Evolutionary conservation across 1,140 invertebrate genomes (phyloP).

Genomic region (Oedothorax gibbosus): DNA sequence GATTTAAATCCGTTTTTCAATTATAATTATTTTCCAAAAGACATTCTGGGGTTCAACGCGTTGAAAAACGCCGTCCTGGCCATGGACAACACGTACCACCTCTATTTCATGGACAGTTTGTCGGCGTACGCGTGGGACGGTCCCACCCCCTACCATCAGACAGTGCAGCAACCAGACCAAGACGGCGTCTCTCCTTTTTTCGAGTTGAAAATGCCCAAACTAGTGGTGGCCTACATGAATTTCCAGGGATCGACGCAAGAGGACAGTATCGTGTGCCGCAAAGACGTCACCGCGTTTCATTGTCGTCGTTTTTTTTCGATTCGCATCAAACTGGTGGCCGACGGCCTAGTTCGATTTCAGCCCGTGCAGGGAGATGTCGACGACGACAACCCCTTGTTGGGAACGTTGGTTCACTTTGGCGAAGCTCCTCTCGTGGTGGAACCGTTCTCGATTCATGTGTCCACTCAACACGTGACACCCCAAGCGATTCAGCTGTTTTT

Average conservation of each 20-base stretch:
- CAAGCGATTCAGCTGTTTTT: not conserved
- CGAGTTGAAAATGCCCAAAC: not conserved
- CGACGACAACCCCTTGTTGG: not conserved
- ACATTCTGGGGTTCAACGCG: not conserved
- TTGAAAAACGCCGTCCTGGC: constrained; percentile 17
- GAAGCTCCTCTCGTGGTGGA: not conserved
- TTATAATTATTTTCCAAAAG: constrained; percentile 37
- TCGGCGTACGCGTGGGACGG: not conserved
- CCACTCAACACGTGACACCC: not conserved
- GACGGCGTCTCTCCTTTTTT: constrained; percentile 1
- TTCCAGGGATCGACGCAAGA: constrained; percentile 34
- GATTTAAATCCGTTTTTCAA: constrained; percentile 24
- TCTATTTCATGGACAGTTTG: constrained; percentile 8
- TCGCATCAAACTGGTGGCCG: not conserved
- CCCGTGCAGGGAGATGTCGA: not conserved
- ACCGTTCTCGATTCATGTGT: not conserved
- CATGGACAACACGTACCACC: not conserved
- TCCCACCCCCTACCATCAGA: not conserved
- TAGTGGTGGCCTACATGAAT: not conserved
- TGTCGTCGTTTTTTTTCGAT: constrained; percentile 23
- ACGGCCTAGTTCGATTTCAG: not conserved
- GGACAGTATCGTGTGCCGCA: constrained; percentile 1
- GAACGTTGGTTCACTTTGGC: not conserved
- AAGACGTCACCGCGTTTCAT: not conserved
- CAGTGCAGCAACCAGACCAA: not conserved